Percentiles rank a stretch among this genome's conserved stretches.
phyloP scores from a whole-genome alignment of 2,113 vertebrate species.

The Pao palembangensis region DNA sequence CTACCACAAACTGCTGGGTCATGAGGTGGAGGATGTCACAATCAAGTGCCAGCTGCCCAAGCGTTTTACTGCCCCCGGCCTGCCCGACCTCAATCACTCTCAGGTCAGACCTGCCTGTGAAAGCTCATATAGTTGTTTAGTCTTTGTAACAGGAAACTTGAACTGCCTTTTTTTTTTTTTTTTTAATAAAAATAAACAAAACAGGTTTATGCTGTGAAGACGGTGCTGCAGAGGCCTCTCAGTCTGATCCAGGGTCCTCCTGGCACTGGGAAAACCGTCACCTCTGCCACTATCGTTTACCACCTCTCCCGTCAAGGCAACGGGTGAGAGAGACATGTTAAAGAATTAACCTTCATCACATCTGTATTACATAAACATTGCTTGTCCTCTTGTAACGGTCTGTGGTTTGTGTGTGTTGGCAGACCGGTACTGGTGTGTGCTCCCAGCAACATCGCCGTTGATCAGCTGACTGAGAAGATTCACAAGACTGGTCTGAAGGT shows the following conservation, averaged over 20 bases:
- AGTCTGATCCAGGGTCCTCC: conserved; percentile 98
- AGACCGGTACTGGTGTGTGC: conserved; percentile 97
- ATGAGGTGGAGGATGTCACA: conserved; percentile 97
- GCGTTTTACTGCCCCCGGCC: conserved; percentile 94
- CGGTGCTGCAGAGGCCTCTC: conserved; percentile 92
- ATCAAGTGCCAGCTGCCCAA: conserved; percentile 99
- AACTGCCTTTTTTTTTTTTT: not conserved
- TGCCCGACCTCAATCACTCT: conserved; percentile 98
- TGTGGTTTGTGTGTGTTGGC: not conserved
- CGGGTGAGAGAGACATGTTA: conserved; percentile 74
- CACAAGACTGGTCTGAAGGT: conserved; percentile 96
- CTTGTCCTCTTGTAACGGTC: not conserved
- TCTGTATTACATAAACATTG: not conserved
- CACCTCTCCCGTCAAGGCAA: conserved; percentile 97
- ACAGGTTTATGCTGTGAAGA: conserved; percentile 98
- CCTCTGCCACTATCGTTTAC: conserved; percentile 97
- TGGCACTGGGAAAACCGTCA: conserved; percentile 96
- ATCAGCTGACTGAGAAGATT: conserved; percentile 97
- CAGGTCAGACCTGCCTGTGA: conserved; percentile 75
- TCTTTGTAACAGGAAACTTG: not conserved
- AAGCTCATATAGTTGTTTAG: not conserved
- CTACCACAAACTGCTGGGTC: conserved; percentile 95
- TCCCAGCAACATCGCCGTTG: conserved; percentile 97
- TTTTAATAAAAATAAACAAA: not conserved
- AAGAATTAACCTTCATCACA: too few relatives aligned